Base-by-base conservation (phyloP, 2,888 invertebrate species). In the Unio pictorum region DNA sequence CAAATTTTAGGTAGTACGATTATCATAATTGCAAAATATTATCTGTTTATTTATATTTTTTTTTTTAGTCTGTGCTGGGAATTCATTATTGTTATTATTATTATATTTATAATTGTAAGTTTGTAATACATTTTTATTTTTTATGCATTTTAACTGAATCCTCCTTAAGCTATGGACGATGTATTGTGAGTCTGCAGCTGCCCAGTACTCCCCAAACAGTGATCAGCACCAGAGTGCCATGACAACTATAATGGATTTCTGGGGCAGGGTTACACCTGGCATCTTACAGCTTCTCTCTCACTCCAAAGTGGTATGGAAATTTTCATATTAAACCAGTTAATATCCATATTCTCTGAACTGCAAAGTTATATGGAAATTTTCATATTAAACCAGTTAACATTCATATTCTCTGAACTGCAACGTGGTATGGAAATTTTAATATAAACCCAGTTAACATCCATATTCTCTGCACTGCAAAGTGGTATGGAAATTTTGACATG, bases 251-350 rank as follows among this genome's bases (percentile, higher is more conserved):
- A 94, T 98, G 82, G 98, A 99, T 91, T 99, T 99, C 92, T 99
- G 99, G 99, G 96, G 96, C 66, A 96, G 98, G 91, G 95, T 99
- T 8, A 98, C 99, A 58, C 99, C 99, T 0, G 96, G 95, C 74
- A 94, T 99, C 71, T 92, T 99, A 74, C 97, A 98, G 89, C 92
- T 99, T 70, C 94, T 99, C 57, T 94, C 95, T 18, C 95, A 95
- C 87, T 95, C 97, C 18, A 98, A 96, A 93, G 93, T 95, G 90
- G 95, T 96, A 84, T 92, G 93, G 91, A 45, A n/a, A 55, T 34
- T 17, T 58, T 30, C 26, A 23, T 60, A 55, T 60, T 7, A 17
- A 17, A 15, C 8, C 17, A 8, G 2, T 66, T 30, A 28, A 0
- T n/a, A 7, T 23, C 20, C 4, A 8, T 58, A 34, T 7, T 59